phyloP scores from a whole-genome alignment of 37 sponge, comb jelly and placozoan species.

The Tethya wilhelma region DNA sequence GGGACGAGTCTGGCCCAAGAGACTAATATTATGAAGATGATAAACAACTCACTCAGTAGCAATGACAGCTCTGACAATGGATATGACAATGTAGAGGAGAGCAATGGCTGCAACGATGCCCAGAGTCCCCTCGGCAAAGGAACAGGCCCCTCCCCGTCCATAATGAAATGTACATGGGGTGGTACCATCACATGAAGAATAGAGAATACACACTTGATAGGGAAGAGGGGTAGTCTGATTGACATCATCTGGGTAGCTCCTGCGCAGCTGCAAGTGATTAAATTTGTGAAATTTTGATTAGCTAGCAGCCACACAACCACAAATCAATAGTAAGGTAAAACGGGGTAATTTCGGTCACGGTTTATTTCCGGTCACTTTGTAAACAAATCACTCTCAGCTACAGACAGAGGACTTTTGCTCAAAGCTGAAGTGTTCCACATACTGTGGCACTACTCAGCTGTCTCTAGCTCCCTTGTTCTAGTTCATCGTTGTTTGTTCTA shows the following conservation, averaged over 20 bases:
- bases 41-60: slow-evolving; percentile 54
- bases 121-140: slow-evolving; percentile 10
- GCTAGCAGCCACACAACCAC: no score
- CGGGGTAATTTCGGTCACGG: no score
- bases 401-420: no score
- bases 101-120: slow-evolving; percentile 18
- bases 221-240: background rate
- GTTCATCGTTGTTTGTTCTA: no score
- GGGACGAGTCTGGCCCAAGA: background rate
- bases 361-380: no score
- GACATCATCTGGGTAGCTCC: slow-evolving; percentile 3
- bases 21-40: background rate
- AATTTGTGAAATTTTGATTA: no score
- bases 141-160: slow-evolving; percentile 16
- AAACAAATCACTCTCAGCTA: no score
- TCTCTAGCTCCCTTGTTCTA: no score
- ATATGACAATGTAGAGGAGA: slow-evolving; percentile 35
- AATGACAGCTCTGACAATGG: slow-evolving; percentile 33
- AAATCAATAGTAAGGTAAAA: no score
- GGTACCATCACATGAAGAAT: slow-evolving; percentile 2
- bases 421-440: no score
- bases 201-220: slow-evolving; percentile 18
- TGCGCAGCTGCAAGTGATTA: slow-evolving; percentile 4
- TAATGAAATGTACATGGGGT: slow-evolving; percentile 14
- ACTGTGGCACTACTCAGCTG: no score